Evolutionary conservation across 2,113 vertebrate genomes (phyloP).

Genomic region (Camarhynchus parvulus): DNA sequence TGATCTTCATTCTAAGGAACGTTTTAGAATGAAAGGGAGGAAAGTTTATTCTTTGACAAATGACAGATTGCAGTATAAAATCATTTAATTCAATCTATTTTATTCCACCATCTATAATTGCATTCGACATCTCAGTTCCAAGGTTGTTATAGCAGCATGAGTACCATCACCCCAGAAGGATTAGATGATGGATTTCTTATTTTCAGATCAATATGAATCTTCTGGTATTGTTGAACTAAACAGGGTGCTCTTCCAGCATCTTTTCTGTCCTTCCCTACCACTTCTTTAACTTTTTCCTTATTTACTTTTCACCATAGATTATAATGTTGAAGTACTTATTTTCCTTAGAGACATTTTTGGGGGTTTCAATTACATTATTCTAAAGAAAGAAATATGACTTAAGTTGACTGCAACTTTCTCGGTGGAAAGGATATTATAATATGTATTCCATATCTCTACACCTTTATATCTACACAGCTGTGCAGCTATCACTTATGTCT

Average conservation of each 20-base stretch:
- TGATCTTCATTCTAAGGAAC: background rate
- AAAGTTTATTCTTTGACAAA: background rate
- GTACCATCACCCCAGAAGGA: background rate
- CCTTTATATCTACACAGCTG: background rate
- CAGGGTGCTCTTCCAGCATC: background rate
- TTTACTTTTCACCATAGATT: background rate
- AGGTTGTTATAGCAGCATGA: background rate
- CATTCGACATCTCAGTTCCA: background rate
- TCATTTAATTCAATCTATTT: background rate
- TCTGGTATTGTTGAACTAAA: background rate
- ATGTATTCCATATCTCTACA: background rate
- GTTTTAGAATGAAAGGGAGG: background rate
- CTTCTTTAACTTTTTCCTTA: background rate
- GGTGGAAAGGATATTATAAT: background rate
- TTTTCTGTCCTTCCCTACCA: background rate
- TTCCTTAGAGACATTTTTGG: background rate
- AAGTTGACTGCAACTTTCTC: background rate
- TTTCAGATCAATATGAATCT: background rate
- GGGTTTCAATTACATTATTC: background rate
- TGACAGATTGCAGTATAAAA: background rate
- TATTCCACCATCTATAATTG: background rate
- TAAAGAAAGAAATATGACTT: background rate
- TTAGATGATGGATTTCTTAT: background rate
- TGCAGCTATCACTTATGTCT: background rate
- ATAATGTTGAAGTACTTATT: background rate